Conservation (phyloP, 2,113 vertebrate genomes). For the Megaceryle torquata region DNA sequence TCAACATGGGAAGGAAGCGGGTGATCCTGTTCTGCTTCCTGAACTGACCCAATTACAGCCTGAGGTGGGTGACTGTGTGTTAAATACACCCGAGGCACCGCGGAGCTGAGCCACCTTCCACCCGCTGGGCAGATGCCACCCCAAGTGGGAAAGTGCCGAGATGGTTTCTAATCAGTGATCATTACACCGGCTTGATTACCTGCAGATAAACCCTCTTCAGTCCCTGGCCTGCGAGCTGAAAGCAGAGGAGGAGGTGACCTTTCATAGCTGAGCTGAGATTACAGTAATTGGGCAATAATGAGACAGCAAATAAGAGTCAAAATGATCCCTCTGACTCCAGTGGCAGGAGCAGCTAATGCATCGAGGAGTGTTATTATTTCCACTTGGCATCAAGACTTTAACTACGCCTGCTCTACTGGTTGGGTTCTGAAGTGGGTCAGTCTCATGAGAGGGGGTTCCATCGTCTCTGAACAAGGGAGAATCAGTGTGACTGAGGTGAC, state of each 20-base stretch:
- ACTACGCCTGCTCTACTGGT: not conserved
- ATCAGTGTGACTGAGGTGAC: not conserved
- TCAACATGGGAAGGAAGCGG: too few species aligned
- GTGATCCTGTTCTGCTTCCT: too few species aligned
- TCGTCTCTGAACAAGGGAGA: not conserved
- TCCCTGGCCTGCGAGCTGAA: not conserved
- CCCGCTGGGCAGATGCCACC: not conserved
- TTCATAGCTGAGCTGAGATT: not conserved
- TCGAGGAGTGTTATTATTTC: not conserved
- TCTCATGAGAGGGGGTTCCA: not conserved
- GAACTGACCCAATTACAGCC: too few species aligned
- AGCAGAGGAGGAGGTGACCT: not conserved
- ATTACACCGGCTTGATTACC: not conserved
- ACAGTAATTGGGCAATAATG: not conserved
- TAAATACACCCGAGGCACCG: not conserved
- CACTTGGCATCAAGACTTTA: not conserved
- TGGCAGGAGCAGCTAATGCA: not conserved
- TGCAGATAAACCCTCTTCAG: not conserved
- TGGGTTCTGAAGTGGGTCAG: not conserved
- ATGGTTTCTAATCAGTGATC: not conserved
- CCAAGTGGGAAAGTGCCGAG: not conserved
- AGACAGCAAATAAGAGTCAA: not conserved
- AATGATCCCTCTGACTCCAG: not conserved
- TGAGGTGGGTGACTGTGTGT: not conserved
- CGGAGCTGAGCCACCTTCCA: not conserved